phyloP scores from a whole-genome alignment of 2,888 invertebrate species.

The Scaeva pyrastri region DNA sequence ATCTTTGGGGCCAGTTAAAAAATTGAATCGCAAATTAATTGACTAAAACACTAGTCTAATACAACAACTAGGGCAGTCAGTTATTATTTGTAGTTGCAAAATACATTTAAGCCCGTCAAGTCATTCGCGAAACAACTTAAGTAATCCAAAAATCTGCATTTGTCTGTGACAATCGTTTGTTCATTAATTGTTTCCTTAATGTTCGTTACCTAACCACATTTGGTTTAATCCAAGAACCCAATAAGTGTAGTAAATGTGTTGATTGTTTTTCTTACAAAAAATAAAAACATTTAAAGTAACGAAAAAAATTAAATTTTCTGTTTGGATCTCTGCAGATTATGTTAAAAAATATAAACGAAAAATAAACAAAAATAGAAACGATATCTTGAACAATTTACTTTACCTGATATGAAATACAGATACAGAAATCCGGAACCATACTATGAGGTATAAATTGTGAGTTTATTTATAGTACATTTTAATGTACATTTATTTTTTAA shows the following conservation, averaged over 20 bases:
- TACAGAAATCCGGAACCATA: conserved; percentile 83
- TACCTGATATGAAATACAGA: conserved; percentile 81
- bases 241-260: conserved; percentile 45
- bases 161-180: neutral
- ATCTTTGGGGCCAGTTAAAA: neutral
- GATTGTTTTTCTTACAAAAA: conserved; percentile 3
- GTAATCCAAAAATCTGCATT: too few species aligned
- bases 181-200: neutral
- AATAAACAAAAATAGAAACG: conserved; percentile 25
- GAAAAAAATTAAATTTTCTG: conserved; percentile 32
- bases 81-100: neutral
- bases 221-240: neutral
- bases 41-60: neutral
- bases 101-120: too few species aligned
- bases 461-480: conserved; percentile 28
- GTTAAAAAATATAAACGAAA: conserved; percentile 34
- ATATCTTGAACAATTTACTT: conserved; percentile 41
- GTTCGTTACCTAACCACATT: neutral
- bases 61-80: neutral
- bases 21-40: neutral
- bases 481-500: too few species aligned
- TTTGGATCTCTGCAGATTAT: conserved; percentile 62
- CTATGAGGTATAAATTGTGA: conserved; percentile 81
- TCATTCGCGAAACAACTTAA: too few species aligned
- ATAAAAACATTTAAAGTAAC: neutral